Evolutionary conservation across 2,888 invertebrate species (phyloP).

Genomic region (Drymonia ruficornis): DNA sequence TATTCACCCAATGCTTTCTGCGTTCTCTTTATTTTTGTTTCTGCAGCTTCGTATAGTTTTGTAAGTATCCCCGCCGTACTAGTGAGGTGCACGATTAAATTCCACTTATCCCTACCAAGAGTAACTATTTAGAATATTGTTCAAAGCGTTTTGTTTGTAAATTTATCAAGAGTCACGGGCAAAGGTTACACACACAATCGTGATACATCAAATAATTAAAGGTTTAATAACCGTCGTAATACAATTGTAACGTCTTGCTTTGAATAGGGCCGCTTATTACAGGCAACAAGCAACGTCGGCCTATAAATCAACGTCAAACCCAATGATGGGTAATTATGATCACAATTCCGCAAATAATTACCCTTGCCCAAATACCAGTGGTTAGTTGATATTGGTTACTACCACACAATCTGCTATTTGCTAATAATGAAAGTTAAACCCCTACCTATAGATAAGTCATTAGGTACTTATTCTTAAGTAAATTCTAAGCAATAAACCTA

Average conservation of each 20-base stretch:
- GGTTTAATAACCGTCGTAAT: not conserved
- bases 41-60: not conserved
- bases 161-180: no score
- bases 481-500: no score
- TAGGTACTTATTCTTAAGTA: no score
- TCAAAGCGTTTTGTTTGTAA: no score
- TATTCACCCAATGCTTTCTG: conserved; percentile 13
- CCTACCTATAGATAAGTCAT: no score
- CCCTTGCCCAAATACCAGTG: conserved; percentile 1
- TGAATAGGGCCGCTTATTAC: not conserved
- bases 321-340: conserved; percentile 2
- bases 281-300: not conserved
- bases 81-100: no score
- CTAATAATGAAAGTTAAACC: no score
- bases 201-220: conserved; percentile 3
- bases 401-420: not conserved
- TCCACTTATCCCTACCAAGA: no score
- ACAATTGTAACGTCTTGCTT: not conserved
- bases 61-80: no score
- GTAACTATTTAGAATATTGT: no score
- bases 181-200: not conserved
- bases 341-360: conserved; percentile 2
- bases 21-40: conserved; percentile 8
- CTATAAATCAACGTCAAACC: conserved; percentile 1
- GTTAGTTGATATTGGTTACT: not conserved